phyloP scores from a whole-genome alignment of 2,888 invertebrate genomes.

The Melangyna quadrimaculata region DNA sequence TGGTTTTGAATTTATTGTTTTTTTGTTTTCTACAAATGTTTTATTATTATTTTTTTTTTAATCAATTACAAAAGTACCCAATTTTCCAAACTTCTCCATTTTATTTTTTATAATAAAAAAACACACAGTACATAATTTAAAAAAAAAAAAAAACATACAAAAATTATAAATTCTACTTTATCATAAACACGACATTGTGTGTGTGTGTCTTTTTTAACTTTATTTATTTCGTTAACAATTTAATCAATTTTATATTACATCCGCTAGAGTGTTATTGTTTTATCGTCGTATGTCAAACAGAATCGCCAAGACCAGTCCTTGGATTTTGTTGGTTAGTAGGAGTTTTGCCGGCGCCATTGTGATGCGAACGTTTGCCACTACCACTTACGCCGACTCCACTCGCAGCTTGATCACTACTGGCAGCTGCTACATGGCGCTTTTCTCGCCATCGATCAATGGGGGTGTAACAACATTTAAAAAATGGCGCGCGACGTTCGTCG shows the following conservation, averaged over 20 bases:
- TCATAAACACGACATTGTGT: conserved; percentile 42
- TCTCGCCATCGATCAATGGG: conserved; percentile 80
- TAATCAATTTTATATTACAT: conserved; percentile 60
- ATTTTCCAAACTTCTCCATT: conserved; percentile 50
- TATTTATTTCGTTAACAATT: conserved; percentile 38
- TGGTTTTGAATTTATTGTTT: conserved; percentile 45
- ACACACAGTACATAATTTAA: not conserved
- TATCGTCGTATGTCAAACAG: conserved; percentile 75
- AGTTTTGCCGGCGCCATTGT: conserved; percentile 51
- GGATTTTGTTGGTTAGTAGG: conserved; percentile 53
- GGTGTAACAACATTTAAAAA: conserved; percentile 80
- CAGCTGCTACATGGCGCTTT: conserved; percentile 72
- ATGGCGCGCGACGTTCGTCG: conserved; percentile 76
- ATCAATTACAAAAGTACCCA: conserved; percentile 63
- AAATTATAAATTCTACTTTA: conserved; percentile 42
- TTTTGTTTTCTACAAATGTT: conserved; percentile 36
- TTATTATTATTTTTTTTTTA: conserved; percentile 4
- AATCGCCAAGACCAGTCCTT: conserved; percentile 70
- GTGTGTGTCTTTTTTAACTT: not conserved
- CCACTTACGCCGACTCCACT: conserved; percentile 30
- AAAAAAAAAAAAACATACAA: conserved; percentile 10
- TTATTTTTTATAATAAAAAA: conserved; percentile 17
- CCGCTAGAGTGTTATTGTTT: conserved; percentile 73
- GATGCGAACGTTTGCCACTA: conserved; percentile 32
- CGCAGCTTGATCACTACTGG: conserved; percentile 40